Evolutionary conservation across 2,888 invertebrate genomes (phyloP).

Genomic region (Hemistola chrysoprasaria): DNA sequence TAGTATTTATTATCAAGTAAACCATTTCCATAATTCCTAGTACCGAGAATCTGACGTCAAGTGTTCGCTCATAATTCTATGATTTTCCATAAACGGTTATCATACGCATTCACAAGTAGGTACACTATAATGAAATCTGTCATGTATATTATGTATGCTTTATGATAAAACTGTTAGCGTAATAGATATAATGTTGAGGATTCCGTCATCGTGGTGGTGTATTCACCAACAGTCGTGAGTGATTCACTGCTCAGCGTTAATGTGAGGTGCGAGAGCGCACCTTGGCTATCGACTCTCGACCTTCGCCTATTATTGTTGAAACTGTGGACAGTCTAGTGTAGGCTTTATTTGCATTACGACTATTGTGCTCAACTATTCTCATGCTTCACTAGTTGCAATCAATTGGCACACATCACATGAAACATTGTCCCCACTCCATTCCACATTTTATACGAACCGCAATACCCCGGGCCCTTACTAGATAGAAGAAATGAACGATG

Average conservation of each 20-base stretch:
- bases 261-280: conserved; percentile 7
- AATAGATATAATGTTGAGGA: conserved; percentile 13
- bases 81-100: neutral
- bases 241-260: conserved; percentile 15
- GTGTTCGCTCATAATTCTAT: neutral
- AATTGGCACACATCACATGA: neutral
- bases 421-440: conserved; percentile 3
- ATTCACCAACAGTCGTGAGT: conserved; percentile 1
- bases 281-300: conserved; percentile 5
- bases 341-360: conserved; percentile 13
- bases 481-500: too few species aligned
- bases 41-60: too few species aligned
- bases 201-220: conserved; percentile 11
- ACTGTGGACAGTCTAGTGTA: conserved; percentile 1
- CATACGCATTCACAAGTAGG: too few species aligned
- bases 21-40: too few species aligned
- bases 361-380: conserved; percentile 5
- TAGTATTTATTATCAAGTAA: too few species aligned
- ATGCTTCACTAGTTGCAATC: conserved; percentile 3
- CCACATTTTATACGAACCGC: neutral
- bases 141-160: too few species aligned
- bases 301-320: conserved; percentile 14
- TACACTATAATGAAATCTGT: too few species aligned
- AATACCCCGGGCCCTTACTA: too few species aligned
- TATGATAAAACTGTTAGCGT: conserved; percentile 10